Evolutionary conservation across 1,140 invertebrate genomes (phyloP), one percentile per base, ranked within the genome.

Genomic region (Notospermus geniculatus): DNA sequence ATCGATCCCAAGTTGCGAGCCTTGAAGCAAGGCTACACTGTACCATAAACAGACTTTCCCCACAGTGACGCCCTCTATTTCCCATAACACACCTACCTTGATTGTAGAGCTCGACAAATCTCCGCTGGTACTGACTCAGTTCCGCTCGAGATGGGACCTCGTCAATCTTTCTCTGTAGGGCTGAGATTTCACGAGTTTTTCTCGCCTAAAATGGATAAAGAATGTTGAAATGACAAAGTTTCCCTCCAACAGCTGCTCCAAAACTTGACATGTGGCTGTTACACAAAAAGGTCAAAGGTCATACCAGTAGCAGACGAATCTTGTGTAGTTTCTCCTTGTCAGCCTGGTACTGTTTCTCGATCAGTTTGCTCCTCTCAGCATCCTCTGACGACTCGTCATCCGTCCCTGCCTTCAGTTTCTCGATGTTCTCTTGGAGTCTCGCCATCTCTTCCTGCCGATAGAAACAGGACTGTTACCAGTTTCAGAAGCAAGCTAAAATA

Each of bases 91-190:
- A 45, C 58, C 45, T 65, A 73, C 74, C 66, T 68, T 77, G 94
- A 83, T 94, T 95, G 78, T 97, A 96, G 0, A 98, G 85, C 83
- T 98, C 96, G 66, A 97, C 86, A 81, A 98, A 98, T 69, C 95
- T 84, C 71, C 91, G 86, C 76, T 98, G 94, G 82, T 98, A 98
- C 76, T 98, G 95, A 52, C 90, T 87, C 22, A 98, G 82, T 81
- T 98, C 96, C 0, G 91, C 91, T 67, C 93, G 85, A 30, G 91
- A 90, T 0, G 96, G 96, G 57, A 96, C 88, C 71, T 94, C 91
- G 78, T 98, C 96, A 45, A 93, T 84, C 80, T 89, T 91, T 64
- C 89, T 83, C 72, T 87, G 88, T 65, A 91, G 84, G 1, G 86
- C 83, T 1, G 91, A 86, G 46, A 96, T 89, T 60, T 91, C 87